Conservation (phyloP, 2,113 vertebrate genomes). For the Ceuthmochares aereus region DNA sequence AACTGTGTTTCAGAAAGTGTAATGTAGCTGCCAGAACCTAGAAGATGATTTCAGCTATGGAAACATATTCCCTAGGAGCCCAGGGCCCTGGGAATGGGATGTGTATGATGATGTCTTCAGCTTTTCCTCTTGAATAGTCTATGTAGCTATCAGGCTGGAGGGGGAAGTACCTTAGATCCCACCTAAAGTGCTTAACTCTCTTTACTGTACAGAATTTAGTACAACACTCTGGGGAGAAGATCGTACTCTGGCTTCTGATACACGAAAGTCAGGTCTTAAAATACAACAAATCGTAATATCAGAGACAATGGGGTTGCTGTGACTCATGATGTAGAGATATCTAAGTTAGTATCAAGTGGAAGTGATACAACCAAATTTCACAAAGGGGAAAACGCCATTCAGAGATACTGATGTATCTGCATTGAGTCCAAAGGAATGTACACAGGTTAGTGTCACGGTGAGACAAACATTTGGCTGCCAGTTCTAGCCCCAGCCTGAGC, state of each 20-base stretch:
- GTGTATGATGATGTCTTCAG: neutral
- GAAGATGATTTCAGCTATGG: neutral
- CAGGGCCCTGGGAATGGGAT: neutral
- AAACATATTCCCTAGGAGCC: neutral
- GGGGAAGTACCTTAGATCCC: neutral
- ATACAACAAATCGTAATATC: fast-evolving
- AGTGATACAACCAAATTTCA: neutral
- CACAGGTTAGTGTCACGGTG: neutral
- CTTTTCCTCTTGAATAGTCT: neutral
- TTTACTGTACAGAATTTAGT: neutral
- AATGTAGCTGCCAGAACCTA: neutral
- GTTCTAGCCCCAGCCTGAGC: neutral
- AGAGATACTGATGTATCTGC: neutral
- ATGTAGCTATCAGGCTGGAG: neutral
- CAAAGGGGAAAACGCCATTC: neutral
- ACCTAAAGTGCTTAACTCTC: neutral
- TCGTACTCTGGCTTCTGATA: neutral
- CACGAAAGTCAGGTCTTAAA: neutral
- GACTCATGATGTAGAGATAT: neutral
- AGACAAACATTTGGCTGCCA: neutral
- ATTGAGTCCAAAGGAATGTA: neutral
- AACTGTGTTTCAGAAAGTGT: neutral
- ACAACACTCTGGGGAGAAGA: neutral
- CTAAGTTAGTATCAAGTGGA: neutral
- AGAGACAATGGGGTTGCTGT: fast-evolving